Base-by-base conservation (phyloP, 1,140 invertebrate genomes). In the Micrasema longulum region DNA sequence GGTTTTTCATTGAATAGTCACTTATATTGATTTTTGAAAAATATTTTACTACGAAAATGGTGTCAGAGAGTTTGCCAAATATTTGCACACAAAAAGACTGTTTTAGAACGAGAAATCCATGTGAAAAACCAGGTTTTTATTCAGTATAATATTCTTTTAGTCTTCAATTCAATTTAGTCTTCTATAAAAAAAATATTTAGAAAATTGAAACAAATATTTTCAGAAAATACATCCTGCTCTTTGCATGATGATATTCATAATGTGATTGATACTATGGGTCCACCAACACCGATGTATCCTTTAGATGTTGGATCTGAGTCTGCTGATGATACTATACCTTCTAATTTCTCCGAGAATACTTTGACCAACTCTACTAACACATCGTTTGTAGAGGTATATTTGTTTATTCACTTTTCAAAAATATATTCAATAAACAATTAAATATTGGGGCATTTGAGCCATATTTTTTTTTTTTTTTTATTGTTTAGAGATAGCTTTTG, bases 341-440 rank as follows among this genome's bases (percentile, higher is more conserved):
- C 67, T 11, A 38, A 60, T 26, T 43, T 20, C 12, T 47, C 53
- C 6, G 31, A 60, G n/a, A 47, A 31, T 11, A 57, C 67, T 26
- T 14, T 53, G 14, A 50, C 52, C 20, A 57, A 57, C 31, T n/a
- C 48, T 18, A 16, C 52, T 9, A 69, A 69, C 31, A 60, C 67
- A 47, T 69, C 67, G 23, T 69, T 69, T 69, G 67, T 69, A 5
- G 67, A 69, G 53, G 67, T 69, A 60, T 12, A 11, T 66, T 11
- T 1, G 14, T 2, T 2, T 36, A 41, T 62, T 38, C 22, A 20
- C 12, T 43, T 43, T 14, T 57, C 35, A 36, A 2, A 50, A 3
- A 3, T n/a, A n/a, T n/a, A n/a, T n/a, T n/a, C n/a, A n/a, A n/a
- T n/a, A n/a, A n/a, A n/a, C n/a, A n/a, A n/a, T n/a, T n/a, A n/a